These are phyloP conservation scores for Aphelocoma coerulescens DNA, from an alignment of 2,113 vertebrate genomes.

Conservation along the genomic window DNA sequence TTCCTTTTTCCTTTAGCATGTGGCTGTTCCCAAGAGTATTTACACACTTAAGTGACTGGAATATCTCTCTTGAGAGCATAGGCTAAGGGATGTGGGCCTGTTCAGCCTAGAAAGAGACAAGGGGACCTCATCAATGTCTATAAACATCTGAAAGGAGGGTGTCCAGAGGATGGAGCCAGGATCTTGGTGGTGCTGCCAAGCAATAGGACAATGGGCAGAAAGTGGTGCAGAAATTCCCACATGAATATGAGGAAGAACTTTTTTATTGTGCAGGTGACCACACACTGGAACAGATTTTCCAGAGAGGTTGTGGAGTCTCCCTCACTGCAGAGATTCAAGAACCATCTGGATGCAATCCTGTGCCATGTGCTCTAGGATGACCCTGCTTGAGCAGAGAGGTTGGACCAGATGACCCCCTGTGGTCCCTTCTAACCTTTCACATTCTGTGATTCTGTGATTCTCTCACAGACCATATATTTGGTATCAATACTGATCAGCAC, in stretches of 20 bases:
- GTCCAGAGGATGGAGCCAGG: not conserved
- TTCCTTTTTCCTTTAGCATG: not conserved
- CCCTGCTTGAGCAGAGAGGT: too few species aligned
- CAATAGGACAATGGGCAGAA: not conserved
- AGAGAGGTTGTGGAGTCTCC: not conserved
- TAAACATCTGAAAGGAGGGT: not conserved
- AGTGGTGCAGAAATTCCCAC: not conserved
- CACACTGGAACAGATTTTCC: not conserved
- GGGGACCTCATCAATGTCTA: not conserved
- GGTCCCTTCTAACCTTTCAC: not conserved
- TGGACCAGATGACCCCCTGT: not conserved
- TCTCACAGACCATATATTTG: not conserved
- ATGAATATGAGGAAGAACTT: not conserved
- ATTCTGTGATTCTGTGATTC: not conserved
- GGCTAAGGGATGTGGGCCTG: not conserved
- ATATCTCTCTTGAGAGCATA: not conserved
- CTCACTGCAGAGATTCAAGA: not conserved
- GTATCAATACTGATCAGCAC: not conserved
- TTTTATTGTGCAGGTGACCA: not conserved
- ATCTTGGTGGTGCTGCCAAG: not conserved
- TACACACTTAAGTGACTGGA: accelerated
- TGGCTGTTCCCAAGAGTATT: not conserved
- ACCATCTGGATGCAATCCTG: not conserved
- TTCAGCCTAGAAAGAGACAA: not conserved
- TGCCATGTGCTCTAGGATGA: not conserved